A percentile compares a stretch with the other conserved stretches of the same genome.
Evolutionary conservation across 2,113 vertebrate genomes (phyloP).

Genomic region (Istiophorus platypterus): DNA sequence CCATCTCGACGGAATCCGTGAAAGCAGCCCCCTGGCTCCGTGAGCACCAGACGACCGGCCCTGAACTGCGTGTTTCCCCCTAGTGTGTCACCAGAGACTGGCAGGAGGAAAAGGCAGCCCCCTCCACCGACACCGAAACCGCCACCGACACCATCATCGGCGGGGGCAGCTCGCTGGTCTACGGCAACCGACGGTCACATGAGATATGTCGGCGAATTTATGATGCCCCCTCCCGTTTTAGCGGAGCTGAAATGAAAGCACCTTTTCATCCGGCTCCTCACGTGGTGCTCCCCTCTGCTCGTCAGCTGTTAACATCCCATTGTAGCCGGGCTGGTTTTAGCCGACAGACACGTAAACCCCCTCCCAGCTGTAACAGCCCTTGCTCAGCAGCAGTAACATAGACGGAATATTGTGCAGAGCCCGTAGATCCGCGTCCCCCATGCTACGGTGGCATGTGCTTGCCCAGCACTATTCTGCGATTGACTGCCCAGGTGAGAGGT

Average conservation of each 20-base stretch:
- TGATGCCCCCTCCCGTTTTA: conserved; percentile 29
- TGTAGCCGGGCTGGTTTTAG: conserved; percentile 9
- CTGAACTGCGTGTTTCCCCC: conserved; percentile 35
- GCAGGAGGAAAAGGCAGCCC: neutral
- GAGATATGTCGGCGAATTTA: conserved; percentile 32
- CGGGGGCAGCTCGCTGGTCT: neutral
- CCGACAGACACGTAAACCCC: neutral
- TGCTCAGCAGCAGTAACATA: conserved; percentile 11
- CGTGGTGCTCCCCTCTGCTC: conserved; percentile 40
- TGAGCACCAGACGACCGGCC: conserved; percentile 15
- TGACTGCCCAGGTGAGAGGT: neutral
- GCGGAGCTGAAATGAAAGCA: conserved; percentile 45
- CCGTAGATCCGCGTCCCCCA: conserved; percentile 4
- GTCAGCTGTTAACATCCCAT: conserved; percentile 47
- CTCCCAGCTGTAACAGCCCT: neutral
- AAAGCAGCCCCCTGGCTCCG: conserved; percentile 26
- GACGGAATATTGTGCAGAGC: conserved; percentile 27
- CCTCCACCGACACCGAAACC: neutral
- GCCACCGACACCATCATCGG: neutral
- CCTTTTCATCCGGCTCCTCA: conserved; percentile 64
- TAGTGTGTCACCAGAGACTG: conserved; percentile 24
- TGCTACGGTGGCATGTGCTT: conserved; percentile 28
- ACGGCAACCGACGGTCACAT: conserved; percentile 55
- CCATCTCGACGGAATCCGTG: conserved; percentile 66
- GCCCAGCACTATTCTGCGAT: conserved; percentile 35